These are phyloP conservation scores for rabbit (Oryctolagus cuniculus) DNA, from an alignment of 2,113 vertebrate genomes.

Conservation along the genomic window mOryCun1.1 NC_091450.1:41467501-41468000, in stretches of 20 bases:
- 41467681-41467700: background rate
- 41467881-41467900: conserved; percentile 92
- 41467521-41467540: background rate
- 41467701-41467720: background rate
- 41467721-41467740: background rate
- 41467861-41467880: conserved; percentile 87
- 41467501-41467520: background rate
- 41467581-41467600: background rate
- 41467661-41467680: background rate
- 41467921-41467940: conserved; percentile 88
- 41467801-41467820: too few species aligned
- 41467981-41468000: background rate
- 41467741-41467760: background rate
- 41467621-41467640: background rate
- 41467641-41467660: background rate
- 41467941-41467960: conserved; percentile 90
- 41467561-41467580: background rate
- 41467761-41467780: background rate
- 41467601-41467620: background rate
- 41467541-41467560: background rate
- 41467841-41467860: background rate
- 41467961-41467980: background rate
- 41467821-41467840: background rate
- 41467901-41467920: conserved; percentile 93
- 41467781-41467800: too few species aligned